Evolutionary conservation across 1,140 invertebrate species (phyloP), one percentile per base, ranked within the genome.

Genomic region (Lasioglossum albipes): DNA sequence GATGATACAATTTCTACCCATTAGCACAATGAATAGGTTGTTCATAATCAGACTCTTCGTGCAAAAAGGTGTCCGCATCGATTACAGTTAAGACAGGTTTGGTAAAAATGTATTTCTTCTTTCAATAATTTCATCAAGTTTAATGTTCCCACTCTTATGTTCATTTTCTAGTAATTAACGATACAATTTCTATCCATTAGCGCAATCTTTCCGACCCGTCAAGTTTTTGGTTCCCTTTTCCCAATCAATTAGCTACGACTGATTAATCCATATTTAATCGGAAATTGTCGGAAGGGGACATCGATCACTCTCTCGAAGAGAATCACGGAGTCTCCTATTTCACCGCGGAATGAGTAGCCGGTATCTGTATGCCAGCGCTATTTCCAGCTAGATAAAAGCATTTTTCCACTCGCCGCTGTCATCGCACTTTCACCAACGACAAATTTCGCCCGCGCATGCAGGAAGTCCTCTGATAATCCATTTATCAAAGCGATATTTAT

Each of bases 401-500:
- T 1, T 74, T 79, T 73, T 78, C 42, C 27, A 4, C 20, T n/a
- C 16, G 13, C 27, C 41, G 22, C 62, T 66, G 45, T 74, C 49
- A 57, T 66, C 20, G 66, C 12, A 27, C 57, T 52, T 84, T 81
- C 62, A 65, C 66, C 57, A 7, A 31, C 49, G 61, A 77, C 69
- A 36, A 81, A 62, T 59, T 70, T 65, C 69, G 79, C 75, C 74
- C 83, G 61, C 75, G 75, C 75, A 57, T 20, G n/a, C 83, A 82
- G 84, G 84, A 86, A 85, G 84, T 85, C 72, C 69, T 20, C 57
- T 75, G 84, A 86, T 86, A 85, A 86, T 85, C 72, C 83, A 73
- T 85, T 86, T 85, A 86, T 86, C 84, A 73, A 13, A n/a, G 54
- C 73, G 74, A 85, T 85, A 86, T 82, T 85, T 83, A 85, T 86